Evolutionary conservation across 1,140 invertebrate species (phyloP), one percentile per base, ranked within the genome.

Genomic region (Dendrolimus kikuchii): DNA sequence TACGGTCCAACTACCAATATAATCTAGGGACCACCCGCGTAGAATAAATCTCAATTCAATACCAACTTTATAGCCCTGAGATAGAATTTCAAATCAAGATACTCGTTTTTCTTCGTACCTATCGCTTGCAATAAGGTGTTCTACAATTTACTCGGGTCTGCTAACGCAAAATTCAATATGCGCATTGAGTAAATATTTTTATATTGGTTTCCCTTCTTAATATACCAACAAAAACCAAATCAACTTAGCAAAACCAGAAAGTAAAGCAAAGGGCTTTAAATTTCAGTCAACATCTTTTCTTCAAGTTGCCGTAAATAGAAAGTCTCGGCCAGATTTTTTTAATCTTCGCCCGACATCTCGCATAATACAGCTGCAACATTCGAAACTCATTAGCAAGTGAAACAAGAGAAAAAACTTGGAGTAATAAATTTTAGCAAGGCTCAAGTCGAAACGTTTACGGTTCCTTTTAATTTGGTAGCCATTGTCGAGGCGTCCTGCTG

Each of bases 381-480:
- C 76, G 73, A 80, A 82, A 81, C 79, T 86, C 79, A 86, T 86
- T 86, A 84, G 77, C 66, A 70, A 73, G 62, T 65, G 67, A 79
- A 81, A 83, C 69, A 81, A 75, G 74, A 73, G 76, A 80, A 78
- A 78, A 81, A 82, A 74, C 70, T 76, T 51, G 55, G 60, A 69
- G 78, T 69, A 81, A 86, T 86, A 86, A 86, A 86, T 86, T 86
- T 74, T 79, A 77, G 83, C 83, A 77, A 74, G 71, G 71, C 74
- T 77, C 75, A 81, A 84, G 77, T 77, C 71, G 71, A 78, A 80
- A 77, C 77, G 68, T 79, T 86, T 86, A 82, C 75, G 72, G 80
- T 81, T 82, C 70, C 76, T 79, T 86, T 86, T 84, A 86, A 86
- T 86, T 84, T 81, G 78, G 81, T 78, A 74, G 72, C 74, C 67